These are phyloP conservation scores for Napeogenes inachia DNA, from an alignment of 2,888 invertebrate genomes.

Conservation along the genomic window DNA sequence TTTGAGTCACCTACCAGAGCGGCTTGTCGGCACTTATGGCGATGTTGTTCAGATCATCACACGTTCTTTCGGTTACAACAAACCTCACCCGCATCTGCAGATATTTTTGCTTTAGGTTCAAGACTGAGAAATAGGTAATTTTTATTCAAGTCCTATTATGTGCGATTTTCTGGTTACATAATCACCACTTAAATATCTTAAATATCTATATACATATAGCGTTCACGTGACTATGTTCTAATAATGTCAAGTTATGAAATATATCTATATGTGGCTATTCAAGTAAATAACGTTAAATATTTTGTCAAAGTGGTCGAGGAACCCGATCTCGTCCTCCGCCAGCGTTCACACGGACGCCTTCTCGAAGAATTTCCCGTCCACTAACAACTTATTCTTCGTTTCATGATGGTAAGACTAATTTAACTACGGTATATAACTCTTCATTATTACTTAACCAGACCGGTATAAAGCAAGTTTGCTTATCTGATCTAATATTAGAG, in stretches of 20 bases:
- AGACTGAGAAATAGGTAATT: constrained; percentile 86
- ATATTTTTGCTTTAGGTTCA: constrained; percentile 87
- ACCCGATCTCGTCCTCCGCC: constrained; percentile 80
- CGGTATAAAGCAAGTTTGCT: background rate
- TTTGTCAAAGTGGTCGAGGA: constrained; percentile 74
- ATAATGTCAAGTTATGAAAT: too few species aligned
- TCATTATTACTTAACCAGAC: background rate
- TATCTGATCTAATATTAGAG: background rate
- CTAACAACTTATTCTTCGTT: constrained; percentile 60
- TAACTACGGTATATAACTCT: constrained; percentile 10
- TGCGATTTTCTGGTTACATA: too few species aligned
- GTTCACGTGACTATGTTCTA: too few species aligned
- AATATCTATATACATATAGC: too few species aligned
- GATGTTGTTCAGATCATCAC: constrained; percentile 97
- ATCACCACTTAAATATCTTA: too few species aligned
- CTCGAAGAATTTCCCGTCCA: constrained; percentile 84
- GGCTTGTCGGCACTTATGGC: constrained; percentile 97
- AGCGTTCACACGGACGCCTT: constrained; percentile 86
- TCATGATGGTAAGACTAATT: constrained; percentile 57
- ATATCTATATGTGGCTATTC: too few species aligned
- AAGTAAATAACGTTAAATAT: constrained; percentile 1
- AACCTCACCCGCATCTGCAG: constrained; percentile 84
- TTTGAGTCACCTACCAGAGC: constrained; percentile 95
- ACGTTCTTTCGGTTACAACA: constrained; percentile 93
- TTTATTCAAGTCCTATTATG: background rate